Percentiles rank a stretch among this genome's conserved stretches.
Evolutionary conservation across 2,113 vertebrate genomes (phyloP).

Genomic region (Sciurus niger): DNA sequence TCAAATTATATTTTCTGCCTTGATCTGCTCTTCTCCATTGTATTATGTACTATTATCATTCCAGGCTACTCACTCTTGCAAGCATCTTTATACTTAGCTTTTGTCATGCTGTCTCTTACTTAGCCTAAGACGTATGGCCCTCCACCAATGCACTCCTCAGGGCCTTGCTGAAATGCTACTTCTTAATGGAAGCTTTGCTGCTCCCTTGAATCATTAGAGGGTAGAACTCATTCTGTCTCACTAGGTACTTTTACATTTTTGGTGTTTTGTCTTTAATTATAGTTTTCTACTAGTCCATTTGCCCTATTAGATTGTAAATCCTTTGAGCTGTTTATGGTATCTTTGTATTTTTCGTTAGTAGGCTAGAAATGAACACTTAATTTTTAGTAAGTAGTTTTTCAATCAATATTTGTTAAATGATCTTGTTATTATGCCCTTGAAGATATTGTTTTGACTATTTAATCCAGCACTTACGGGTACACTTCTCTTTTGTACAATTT

Average conservation of each 20-base stretch:
- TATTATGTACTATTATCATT: not conserved
- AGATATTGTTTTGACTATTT: not conserved
- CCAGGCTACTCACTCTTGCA: not conserved
- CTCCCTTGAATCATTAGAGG: not conserved
- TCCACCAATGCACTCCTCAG: not conserved
- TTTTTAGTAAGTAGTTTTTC: conserved; percentile 38
- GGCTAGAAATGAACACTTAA: conserved; percentile 13
- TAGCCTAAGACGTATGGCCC: not conserved
- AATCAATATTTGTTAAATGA: conserved; percentile 32
- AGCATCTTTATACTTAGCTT: not conserved
- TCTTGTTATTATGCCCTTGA: conserved; percentile 3
- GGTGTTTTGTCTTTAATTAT: conserved; percentile 9
- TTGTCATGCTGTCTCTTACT: conserved; percentile 13
- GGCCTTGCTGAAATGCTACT: not conserved
- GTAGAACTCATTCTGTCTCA: not conserved
- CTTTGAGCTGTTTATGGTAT: conserved; percentile 42
- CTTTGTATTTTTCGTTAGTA: not conserved
- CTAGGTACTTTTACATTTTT: not conserved
- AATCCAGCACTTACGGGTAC: not conserved
- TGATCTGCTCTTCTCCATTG: not conserved
- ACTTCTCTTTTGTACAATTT: not conserved
- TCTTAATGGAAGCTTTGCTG: not conserved
- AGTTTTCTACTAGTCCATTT: conserved; percentile 11
- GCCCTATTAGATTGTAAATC: not conserved
- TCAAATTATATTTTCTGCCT: not conserved